A percentile compares a stretch with the other conserved stretches of the same genome.
These are phyloP conservation scores for Nesidiocoris tenuis DNA, from an alignment of 2,888 invertebrate species.

Conservation along the genomic window DNA sequence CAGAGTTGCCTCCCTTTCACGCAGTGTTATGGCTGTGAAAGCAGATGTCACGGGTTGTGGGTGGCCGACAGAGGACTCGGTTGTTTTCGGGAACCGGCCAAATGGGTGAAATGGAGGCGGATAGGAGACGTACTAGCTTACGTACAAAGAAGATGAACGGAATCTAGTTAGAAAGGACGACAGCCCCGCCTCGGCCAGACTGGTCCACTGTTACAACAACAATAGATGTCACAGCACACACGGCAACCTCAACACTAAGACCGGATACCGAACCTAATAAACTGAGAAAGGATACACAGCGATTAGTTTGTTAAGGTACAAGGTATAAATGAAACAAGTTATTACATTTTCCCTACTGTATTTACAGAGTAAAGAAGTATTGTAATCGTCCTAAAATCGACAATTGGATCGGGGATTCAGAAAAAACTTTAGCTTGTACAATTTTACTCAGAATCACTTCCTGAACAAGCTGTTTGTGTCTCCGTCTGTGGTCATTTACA, in stretches of 20 bases:
- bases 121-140: slow-evolving; percentile 1
- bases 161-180: slow-evolving; percentile 24
- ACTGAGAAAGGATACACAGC: not conserved
- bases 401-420: no score
- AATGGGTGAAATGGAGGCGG: not conserved
- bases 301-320: not conserved
- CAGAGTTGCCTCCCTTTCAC: not conserved
- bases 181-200: not conserved
- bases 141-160: slow-evolving; percentile 26
- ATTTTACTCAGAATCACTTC: no score
- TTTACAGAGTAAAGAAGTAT: no score
- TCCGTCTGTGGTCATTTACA: no score
- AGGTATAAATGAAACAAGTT: no score
- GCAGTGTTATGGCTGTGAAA: not conserved
- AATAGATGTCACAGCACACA: not conserved
- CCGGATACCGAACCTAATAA: not conserved
- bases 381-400: no score
- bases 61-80: not conserved
- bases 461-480: no score
- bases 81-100: slow-evolving; percentile 7
- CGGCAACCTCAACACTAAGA: not conserved
- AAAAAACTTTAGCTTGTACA: no score
- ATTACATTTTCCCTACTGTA: no score
- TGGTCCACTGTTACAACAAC: not conserved
- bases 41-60: not conserved